Evolutionary conservation across 2,888 invertebrate species (phyloP).

Genomic region (Cyclophora punctaria): DNA sequence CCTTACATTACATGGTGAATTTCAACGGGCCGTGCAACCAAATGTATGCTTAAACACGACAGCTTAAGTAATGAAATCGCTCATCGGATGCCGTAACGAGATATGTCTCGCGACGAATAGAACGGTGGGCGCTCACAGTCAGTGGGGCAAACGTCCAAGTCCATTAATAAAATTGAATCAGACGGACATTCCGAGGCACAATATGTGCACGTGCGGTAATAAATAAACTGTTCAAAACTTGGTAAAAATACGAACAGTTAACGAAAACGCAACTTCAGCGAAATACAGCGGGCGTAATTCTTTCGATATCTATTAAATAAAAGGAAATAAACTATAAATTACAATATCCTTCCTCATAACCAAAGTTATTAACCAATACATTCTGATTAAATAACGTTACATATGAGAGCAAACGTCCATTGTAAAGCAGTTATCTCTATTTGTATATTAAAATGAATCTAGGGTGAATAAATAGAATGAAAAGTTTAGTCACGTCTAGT

Average conservation of each 20-base stretch:
- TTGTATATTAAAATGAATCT: conserved; percentile 6
- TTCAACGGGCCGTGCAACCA: conserved; percentile 19
- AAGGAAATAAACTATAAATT: too few relatives aligned
- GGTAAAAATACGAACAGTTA: conserved; percentile 8
- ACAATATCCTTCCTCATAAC: too few relatives aligned
- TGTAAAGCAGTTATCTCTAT: conserved; percentile 10
- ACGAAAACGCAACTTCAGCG: not conserved
- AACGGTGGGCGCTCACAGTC: conserved; percentile 60
- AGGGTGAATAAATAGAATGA: conserved; percentile 23
- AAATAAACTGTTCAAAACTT: conserved; percentile 44
- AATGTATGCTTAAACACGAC: conserved; percentile 37
- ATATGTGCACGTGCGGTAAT: conserved; percentile 63
- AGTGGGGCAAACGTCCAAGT: conserved; percentile 73
- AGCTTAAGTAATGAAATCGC: conserved; percentile 39
- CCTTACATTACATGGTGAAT: conserved; percentile 28
- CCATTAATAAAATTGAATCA: conserved; percentile 76
- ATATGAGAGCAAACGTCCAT: too few relatives aligned
- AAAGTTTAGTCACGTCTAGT: conserved; percentile 30
- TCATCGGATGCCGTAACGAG: conserved; percentile 33
- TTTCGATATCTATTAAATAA: not conserved
- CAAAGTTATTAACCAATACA: too few relatives aligned
- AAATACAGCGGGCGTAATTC: not conserved
- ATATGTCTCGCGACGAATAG: conserved; percentile 56
- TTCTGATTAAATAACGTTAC: too few relatives aligned
- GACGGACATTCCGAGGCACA: conserved; percentile 68